Conservation (phyloP, 2,888 invertebrate genomes). For the Eudasyphora cyanicolor region DNA sequence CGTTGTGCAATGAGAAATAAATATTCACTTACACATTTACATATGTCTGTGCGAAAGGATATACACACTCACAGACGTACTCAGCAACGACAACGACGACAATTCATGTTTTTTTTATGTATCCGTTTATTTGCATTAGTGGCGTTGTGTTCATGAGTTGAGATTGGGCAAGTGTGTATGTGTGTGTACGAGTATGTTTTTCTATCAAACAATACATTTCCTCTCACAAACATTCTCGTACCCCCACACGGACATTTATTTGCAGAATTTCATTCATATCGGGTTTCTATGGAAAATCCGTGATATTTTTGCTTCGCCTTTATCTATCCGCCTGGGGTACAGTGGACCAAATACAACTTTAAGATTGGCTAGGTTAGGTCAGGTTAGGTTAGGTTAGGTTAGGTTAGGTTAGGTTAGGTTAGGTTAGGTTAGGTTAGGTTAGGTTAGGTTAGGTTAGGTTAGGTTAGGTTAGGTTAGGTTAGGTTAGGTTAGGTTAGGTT, state of each 20-base stretch:
- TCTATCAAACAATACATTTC: neutral
- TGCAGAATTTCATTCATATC: neutral
- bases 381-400: too few species aligned
- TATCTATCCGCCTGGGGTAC: too few species aligned
- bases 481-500: too few species aligned
- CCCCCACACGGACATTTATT: neutral
- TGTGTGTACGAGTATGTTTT: neutral
- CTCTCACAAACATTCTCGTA: neutral
- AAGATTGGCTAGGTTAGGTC: too few species aligned
- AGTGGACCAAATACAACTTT: too few species aligned
- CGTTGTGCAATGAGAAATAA: too few species aligned
- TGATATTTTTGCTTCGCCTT: neutral
- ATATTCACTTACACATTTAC: neutral
- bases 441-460: too few species aligned
- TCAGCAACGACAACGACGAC: neutral
- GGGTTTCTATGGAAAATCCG: neutral
- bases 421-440: too few species aligned
- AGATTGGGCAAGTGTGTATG: too few species aligned
- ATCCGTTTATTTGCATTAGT: neutral
- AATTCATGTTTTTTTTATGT: neutral
- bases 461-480: too few species aligned
- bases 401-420: too few species aligned
- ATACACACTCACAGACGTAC: conserved; percentile 16
- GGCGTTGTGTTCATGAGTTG: neutral
- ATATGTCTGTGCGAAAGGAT: neutral